These are phyloP conservation scores for Darevskia nairensis DNA, from an alignment of 2,797 vertebrate genomes.

Conservation along the genomic window DNA sequence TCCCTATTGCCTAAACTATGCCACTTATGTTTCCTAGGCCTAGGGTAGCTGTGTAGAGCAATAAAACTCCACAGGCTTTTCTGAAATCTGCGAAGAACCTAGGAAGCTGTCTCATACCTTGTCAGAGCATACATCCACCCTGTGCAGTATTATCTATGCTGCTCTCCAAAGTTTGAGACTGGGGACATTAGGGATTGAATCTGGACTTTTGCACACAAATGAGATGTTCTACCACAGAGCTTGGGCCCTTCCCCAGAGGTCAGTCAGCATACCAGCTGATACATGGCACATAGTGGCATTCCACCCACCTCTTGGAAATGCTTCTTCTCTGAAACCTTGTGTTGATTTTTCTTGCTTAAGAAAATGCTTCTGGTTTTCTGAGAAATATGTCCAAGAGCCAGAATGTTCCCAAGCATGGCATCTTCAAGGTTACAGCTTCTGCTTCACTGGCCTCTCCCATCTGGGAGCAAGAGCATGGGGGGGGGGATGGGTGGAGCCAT, in stretches of 20 bases:
- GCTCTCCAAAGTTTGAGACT: too few species aligned
- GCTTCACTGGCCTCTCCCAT: not conserved
- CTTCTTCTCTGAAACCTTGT: not conserved
- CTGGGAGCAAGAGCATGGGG: not conserved
- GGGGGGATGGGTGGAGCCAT: not conserved
- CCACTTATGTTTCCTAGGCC: not conserved
- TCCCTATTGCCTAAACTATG: not conserved
- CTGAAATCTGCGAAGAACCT: not conserved
- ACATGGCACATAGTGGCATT: not conserved
- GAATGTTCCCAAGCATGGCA: not conserved
- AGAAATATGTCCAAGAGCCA: not conserved
- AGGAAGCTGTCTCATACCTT: too few species aligned
- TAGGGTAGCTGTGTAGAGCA: too few species aligned
- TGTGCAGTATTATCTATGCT: too few species aligned
- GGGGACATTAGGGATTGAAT: too few species aligned
- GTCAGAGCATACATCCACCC: too few species aligned
- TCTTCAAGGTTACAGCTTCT: not conserved
- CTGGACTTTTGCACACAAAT: too few species aligned
- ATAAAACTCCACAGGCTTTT: not conserved
- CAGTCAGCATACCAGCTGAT: too few species aligned
- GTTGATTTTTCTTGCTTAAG: not conserved
- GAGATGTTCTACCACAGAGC: too few species aligned
- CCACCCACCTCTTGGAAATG: not conserved
- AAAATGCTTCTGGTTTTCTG: not conserved
- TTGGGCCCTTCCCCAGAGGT: too few species aligned